These are phyloP conservation scores for Oscheius sp. DNA, from an alignment of 1,140 invertebrate species.

Conservation along the genomic window DNA sequence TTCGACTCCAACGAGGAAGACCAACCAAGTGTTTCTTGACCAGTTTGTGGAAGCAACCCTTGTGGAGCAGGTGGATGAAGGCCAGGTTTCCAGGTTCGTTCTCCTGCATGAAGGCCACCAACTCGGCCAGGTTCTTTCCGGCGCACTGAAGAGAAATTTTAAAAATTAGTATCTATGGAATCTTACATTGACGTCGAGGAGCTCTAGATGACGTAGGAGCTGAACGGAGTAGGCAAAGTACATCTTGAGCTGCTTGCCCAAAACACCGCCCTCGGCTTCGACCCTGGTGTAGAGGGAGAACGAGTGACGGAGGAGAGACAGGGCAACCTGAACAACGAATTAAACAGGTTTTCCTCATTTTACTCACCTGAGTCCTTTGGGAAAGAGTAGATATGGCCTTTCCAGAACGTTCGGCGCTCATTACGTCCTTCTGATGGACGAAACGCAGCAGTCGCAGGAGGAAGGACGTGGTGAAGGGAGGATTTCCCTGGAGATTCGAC, in stretches of 20 bases:
- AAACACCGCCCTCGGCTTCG: slow-evolving; percentile 28
- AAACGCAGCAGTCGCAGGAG: slow-evolving; percentile 53
- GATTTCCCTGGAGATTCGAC: slow-evolving; percentile 58
- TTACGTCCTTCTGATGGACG: slow-evolving; percentile 49
- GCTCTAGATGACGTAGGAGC: slow-evolving; percentile 50
- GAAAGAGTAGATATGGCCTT: slow-evolving; percentile 14
- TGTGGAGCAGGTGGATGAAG: slow-evolving; percentile 53
- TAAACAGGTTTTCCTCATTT: not conserved
- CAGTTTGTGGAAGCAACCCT: slow-evolving; percentile 50
- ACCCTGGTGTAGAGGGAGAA: slow-evolving; percentile 48
- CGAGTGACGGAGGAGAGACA: slow-evolving; percentile 51
- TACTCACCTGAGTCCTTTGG: slow-evolving; percentile 5
- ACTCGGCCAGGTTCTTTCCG: slow-evolving; percentile 50
- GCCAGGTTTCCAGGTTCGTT: slow-evolving; percentile 57
- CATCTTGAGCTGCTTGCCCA: slow-evolving; percentile 43
- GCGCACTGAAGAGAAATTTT: slow-evolving; percentile 44
- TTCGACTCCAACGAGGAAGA: slow-evolving; percentile 52
- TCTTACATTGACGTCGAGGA: slow-evolving; percentile 49
- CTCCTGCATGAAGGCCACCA: slow-evolving; percentile 49
- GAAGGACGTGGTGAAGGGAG: slow-evolving; percentile 55
- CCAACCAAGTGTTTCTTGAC: slow-evolving; percentile 44
- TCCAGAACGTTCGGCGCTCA: slow-evolving; percentile 16
- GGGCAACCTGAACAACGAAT: slow-evolving; percentile 28
- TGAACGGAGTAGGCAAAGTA: slow-evolving; percentile 57
- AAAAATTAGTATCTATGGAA: slow-evolving; percentile 5